Evolutionary conservation across 2,113 vertebrate species (phyloP).

Genomic region (Centropristis striata): DNA sequence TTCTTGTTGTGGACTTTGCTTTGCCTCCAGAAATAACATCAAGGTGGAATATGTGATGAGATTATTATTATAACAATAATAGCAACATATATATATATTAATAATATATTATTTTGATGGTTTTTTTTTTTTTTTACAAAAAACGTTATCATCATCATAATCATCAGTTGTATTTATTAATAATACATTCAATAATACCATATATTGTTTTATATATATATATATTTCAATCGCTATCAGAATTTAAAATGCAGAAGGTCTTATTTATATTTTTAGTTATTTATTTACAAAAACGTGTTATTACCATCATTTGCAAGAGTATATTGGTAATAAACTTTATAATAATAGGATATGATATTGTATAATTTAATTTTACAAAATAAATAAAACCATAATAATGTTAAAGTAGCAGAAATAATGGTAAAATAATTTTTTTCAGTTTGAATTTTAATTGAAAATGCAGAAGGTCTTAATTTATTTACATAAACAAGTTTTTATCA

Average conservation of each 20-base stretch:
- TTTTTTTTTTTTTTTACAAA: too few relatives aligned
- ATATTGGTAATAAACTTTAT: neutral
- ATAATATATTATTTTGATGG: too few relatives aligned
- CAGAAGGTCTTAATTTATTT: too few relatives aligned
- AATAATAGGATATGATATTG: neutral
- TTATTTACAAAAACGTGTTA: neutral
- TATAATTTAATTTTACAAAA: neutral
- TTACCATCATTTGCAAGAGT: neutral
- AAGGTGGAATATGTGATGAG: too few relatives aligned
- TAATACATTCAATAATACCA: neutral
- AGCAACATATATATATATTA: too few relatives aligned
- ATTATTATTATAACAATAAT: neutral
- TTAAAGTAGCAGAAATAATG: neutral
- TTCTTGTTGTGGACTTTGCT: too few relatives aligned
- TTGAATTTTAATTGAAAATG: too few relatives aligned
- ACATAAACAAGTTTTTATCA: too few relatives aligned
- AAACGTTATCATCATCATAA: too few relatives aligned
- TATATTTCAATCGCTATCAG: too few relatives aligned
- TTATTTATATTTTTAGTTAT: neutral
- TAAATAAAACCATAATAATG: too few relatives aligned
- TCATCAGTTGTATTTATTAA: neutral
- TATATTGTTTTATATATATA: neutral
- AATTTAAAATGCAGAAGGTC: neutral
- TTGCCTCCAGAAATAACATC: neutral
- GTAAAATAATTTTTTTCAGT: neutral